Conservation (phyloP, 2,113 vertebrate species). For the Syngnathus scovelli region DNA sequence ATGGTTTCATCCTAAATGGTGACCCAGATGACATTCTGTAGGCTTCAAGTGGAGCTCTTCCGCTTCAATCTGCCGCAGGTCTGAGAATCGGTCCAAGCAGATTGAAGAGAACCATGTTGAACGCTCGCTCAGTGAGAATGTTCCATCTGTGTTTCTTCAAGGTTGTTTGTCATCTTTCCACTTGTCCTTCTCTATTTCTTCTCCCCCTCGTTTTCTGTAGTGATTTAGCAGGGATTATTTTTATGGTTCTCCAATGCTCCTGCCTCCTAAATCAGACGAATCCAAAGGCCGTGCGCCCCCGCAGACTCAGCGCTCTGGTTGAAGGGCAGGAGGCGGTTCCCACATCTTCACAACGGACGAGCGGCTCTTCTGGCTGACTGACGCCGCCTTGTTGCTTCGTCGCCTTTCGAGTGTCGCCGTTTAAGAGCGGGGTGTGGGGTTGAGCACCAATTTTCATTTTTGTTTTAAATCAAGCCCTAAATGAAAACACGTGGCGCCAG, state of each 20-base stretch:
- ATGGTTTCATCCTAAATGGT: background rate
- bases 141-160: slow-evolving; percentile 1
- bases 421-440: background rate
- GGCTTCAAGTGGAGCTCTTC: background rate
- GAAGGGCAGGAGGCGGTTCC: slow-evolving; percentile 54
- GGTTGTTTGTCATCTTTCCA: slow-evolving; percentile 1
- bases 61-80: background rate
- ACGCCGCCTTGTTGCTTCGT: no score
- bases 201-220: slow-evolving; percentile 2
- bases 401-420: background rate
- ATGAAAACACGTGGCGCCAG: slow-evolving; percentile 46
- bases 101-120: background rate
- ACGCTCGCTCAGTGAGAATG: background rate
- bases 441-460: background rate
- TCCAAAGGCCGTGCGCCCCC: background rate
- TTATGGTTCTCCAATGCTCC: slow-evolving; percentile 1
- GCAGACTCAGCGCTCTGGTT: slow-evolving; percentile 11
- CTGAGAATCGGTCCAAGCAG: background rate
- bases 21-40: background rate
- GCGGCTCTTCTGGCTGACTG: background rate
- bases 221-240: slow-evolving; percentile 9
- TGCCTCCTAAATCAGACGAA: background rate
- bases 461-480: slow-evolving; percentile 10
- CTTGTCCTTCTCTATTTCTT: background rate
- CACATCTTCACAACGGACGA: slow-evolving; percentile 26